Evolutionary conservation across 2,888 invertebrate species (phyloP).

Genomic region (Oxytorus armatus): DNA sequence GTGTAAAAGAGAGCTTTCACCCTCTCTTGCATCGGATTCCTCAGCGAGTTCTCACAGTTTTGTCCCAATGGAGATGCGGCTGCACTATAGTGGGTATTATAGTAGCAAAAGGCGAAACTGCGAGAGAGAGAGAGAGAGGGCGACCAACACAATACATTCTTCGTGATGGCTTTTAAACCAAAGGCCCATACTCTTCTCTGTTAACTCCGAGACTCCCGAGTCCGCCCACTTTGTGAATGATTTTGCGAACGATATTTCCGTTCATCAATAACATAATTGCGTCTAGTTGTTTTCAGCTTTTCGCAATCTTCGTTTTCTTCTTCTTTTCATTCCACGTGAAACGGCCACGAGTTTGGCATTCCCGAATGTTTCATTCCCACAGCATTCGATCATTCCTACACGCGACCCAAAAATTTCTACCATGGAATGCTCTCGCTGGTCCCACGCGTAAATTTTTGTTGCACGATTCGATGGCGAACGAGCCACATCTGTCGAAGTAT

Average conservation of each 20-base stretch:
- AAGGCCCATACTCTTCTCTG: neutral
- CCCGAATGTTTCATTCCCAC: slow-evolving; percentile 59
- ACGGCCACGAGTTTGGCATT: slow-evolving; percentile 40
- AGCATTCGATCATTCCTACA: slow-evolving; percentile 37
- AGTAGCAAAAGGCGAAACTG: slow-evolving; percentile 17
- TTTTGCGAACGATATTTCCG: slow-evolving; percentile 8
- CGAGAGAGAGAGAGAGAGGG: slow-evolving; percentile 19
- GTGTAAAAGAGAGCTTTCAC: slow-evolving; percentile 54
- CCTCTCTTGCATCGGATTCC: slow-evolving; percentile 54
- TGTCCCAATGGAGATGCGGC: slow-evolving; percentile 22
- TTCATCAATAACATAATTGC: slow-evolving; percentile 27
- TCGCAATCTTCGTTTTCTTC: slow-evolving; percentile 10
- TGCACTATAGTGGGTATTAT: slow-evolving; percentile 15
- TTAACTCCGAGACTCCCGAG: neutral
- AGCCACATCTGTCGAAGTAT: slow-evolving; percentile 12
- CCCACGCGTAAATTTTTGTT: neutral
- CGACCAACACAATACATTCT: neutral
- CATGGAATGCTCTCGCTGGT: neutral
- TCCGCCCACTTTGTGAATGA: slow-evolving; percentile 35
- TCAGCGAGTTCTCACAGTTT: slow-evolving; percentile 64
- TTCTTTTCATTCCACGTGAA: slow-evolving; percentile 2
- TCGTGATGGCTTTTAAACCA: neutral
- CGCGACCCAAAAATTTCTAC: slow-evolving; percentile 40
- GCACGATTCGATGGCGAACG: neutral
- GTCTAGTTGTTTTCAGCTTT: neutral